Conservation (phyloP, 2,113 vertebrate genomes). For the Grammomys dolichurus region DNA sequence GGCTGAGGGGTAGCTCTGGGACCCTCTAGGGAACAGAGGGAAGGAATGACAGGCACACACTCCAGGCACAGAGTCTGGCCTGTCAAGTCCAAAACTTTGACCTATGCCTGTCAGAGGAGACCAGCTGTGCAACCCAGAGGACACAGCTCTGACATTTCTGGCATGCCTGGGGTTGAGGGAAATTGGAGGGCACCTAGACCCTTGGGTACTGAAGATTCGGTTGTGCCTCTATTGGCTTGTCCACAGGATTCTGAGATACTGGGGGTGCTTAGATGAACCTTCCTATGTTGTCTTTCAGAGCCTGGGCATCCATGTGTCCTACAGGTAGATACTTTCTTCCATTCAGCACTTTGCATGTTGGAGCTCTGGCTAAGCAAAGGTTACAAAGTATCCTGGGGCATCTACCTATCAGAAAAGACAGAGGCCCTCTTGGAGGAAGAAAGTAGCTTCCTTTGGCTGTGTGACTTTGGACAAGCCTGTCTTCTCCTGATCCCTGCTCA, state of each 20-base stretch:
- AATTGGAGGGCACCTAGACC: not conserved
- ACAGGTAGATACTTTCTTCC: not conserved
- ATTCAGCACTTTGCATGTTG: not conserved
- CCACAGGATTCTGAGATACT: accelerated
- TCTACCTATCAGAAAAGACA: not conserved
- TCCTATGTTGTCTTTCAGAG: not conserved
- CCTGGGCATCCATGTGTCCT: not conserved
- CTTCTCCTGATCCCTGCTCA: not conserved
- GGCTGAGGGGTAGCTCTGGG: not conserved
- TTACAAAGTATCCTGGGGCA: not conserved
- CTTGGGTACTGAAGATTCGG: not conserved
- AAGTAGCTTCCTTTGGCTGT: not conserved
- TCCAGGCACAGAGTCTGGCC: not conserved
- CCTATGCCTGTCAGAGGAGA: not conserved
- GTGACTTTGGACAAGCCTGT: not conserved
- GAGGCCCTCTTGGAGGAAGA: not conserved
- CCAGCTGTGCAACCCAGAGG: not conserved
- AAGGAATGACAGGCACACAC: not conserved
- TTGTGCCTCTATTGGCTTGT: not conserved
- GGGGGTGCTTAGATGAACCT: not conserved
- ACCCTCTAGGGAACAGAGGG: not conserved
- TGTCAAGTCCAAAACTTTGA: not conserved
- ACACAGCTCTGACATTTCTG: not conserved
- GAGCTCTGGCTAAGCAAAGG: not conserved
- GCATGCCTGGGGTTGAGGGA: not conserved